These are phyloP conservation scores for Ianthella basta DNA, from an alignment of 37 sponge, comb jelly and placozoan genomes.

Conservation along the genomic window DNA sequence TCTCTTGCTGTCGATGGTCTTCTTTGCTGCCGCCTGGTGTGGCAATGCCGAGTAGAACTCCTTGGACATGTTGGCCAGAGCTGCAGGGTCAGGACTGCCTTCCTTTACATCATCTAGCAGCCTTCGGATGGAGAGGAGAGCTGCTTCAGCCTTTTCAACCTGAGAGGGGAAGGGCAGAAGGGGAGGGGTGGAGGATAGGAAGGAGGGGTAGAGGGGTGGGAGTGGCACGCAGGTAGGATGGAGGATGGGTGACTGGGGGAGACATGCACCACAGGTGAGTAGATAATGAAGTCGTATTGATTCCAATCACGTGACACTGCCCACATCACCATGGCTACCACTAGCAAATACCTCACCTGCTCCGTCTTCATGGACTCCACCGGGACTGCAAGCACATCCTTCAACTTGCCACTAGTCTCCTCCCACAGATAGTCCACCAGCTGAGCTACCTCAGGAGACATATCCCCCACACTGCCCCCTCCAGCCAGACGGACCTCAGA, in stretches of 20 bases:
- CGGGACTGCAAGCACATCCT: conserved; percentile 69
- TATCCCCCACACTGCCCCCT: conserved; percentile 22
- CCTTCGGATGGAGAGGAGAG: conserved; percentile 68
- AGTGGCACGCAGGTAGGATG: too few relatives aligned
- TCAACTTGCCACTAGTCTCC: conserved; percentile 80
- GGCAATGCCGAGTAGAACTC: conserved; percentile 86
- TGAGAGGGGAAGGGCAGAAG: conserved; percentile 8
- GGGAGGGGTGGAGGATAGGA: neutral
- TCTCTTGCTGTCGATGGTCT: conserved; percentile 48
- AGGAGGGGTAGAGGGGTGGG: too few relatives aligned
- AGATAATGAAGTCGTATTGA: too few relatives aligned
- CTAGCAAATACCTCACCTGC: conserved; percentile 42
- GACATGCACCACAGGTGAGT: too few relatives aligned
- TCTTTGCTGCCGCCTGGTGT: conserved; percentile 52
- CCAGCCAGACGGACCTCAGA: conserved; percentile 41
- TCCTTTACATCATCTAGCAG: conserved; percentile 48
- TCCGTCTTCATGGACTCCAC: conserved; percentile 74
- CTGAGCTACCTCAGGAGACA: conserved; percentile 46
- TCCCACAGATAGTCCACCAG: conserved; percentile 86
- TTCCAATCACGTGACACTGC: too few relatives aligned
- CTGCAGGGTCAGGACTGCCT: neutral
- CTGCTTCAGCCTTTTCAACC: conserved; percentile 84
- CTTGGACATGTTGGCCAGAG: conserved; percentile 38
- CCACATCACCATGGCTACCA: too few relatives aligned
- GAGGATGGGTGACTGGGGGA: too few relatives aligned